Base-by-base conservation (phyloP, 2,888 invertebrate species). In the Pilophorus perplexus region DNA sequence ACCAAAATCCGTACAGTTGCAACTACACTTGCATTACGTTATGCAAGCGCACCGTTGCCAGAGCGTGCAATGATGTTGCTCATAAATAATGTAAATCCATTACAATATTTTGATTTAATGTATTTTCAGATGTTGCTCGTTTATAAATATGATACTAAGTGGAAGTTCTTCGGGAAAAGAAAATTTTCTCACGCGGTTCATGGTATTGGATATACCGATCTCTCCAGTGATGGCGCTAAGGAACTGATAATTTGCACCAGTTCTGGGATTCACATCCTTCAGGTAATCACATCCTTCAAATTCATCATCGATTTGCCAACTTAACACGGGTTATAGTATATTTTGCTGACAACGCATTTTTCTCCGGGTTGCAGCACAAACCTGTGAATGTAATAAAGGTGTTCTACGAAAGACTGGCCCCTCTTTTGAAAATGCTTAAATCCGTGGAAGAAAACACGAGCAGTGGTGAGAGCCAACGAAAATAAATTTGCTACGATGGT, bases 181-280 rank as follows among this genome's bases (percentile, higher is more conserved):
- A 78, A 79, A 69, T 82, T 86, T 71, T 79, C 84, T 23, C 80
- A 83, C 68, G 85, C 87, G 4, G 78, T 87, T 48, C 80, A 85
- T 73, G 80, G 82, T 1, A 76, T 87, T 68, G 80, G 80, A 69
- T 82, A 82, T 72, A 74, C 83, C 27, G 87, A 88, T 74, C 76
- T 87, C 50, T 84, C 83, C 48, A 83, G 83, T 2, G 86, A 87
- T 76, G 86, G 86, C 12, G 78, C 85, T 54, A 82, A 82, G 70
- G 85, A 87, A 75, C 74, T 87, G 27, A 77, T 85, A 50, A 81
- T 85, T n/a, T 78, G 85, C 68, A 85, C 86, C 4, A 80, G 83
- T 73, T 82, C 82, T 73, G 87, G 87, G 28, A 78, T 87, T 14
- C 85, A 86, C 73, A 81, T 87, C 71, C 77, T 86, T 74, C 86